Base-by-base conservation (phyloP, 2,888 invertebrate genomes). In the Agelastica alni region DNA sequence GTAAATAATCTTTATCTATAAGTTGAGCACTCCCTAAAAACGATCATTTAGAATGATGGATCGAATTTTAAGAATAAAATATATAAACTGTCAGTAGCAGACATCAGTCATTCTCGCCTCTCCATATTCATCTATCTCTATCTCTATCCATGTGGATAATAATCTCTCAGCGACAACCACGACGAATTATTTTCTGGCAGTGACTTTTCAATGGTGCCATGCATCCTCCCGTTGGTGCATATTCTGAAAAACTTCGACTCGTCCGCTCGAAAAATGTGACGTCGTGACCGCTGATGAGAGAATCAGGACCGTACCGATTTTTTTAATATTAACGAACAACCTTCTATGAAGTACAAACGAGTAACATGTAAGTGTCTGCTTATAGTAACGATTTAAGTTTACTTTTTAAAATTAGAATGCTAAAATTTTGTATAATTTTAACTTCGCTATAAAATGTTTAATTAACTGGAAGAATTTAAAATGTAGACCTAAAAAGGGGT, bases 201-300 rank as follows among this genome's bases (percentile, higher is more conserved):
- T 59, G 59, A 59, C 59, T 59, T 59, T 59, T 56, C 56, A 59
- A 59, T 59, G 46, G 51, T 46, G 47, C 47, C 47, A 47, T 37
- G 44, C 47, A 46, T 22, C 42, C 52, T 52, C 41, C 43, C 14
- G 16, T 34, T 16, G 14, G 16, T 16, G 7, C 16, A 4, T n/a
- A 9, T 9, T 16, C 34, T 16, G 20, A 20, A 39, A 39, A 39
- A 18, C 20, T 39, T 39, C 12, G 18, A 18, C 7, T 18, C 37
- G 17, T 20, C 18, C 20, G 13, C 7, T 9, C 4, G 20, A 39
- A 39, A 39, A 39, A 7, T 39, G 37, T 20, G 37, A 34, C 16
- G 14, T 9, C 9, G 7, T 34, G 34, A 16, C 34, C 34, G 34
- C 34, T 16, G 16, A 34, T 16, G 7, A n/a, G 16, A 34, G 6